Percentiles rank a stretch among this genome's conserved stretches.
phyloP scores from a whole-genome alignment of 2,888 invertebrate species.

The Andrena bicolor region DNA sequence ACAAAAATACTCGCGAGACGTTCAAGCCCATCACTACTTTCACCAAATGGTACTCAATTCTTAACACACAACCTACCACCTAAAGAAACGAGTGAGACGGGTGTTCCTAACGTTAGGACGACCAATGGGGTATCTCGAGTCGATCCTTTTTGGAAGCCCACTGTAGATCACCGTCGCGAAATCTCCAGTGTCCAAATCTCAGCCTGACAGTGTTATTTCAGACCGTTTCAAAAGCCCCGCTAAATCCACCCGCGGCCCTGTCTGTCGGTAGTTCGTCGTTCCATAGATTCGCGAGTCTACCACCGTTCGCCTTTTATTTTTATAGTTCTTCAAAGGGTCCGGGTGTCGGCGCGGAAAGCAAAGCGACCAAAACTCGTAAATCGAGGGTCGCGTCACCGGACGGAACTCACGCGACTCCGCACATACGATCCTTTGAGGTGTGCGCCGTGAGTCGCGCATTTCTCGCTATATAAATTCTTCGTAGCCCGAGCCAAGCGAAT shows the following conservation, averaged over 20 bases:
- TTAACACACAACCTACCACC: background rate
- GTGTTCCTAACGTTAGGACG: background rate
- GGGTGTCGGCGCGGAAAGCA: slow-evolving; percentile 48
- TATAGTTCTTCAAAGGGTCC: slow-evolving; percentile 43
- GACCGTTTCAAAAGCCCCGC: slow-evolving; percentile 32
- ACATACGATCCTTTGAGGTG: slow-evolving; percentile 59
- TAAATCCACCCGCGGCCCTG: background rate
- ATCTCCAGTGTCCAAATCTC: slow-evolving; percentile 20
- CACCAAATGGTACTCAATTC: background rate
- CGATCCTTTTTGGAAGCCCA: background rate
- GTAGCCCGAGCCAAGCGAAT: slow-evolving; percentile 57
- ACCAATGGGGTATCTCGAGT: background rate
- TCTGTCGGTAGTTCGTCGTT: slow-evolving; percentile 1
- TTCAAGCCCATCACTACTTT: background rate
- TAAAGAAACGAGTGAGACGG: background rate
- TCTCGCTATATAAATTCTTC: slow-evolving; percentile 63
- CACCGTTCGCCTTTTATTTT: slow-evolving; percentile 41
- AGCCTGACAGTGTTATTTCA: slow-evolving; percentile 34
- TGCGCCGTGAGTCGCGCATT: slow-evolving; percentile 48
- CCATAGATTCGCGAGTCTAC: slow-evolving; percentile 29
- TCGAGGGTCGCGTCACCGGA: slow-evolving; percentile 49
- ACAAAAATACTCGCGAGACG: background rate
- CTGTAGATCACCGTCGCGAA: slow-evolving; percentile 5
- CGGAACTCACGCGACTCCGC: slow-evolving; percentile 55
- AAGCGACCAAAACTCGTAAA: slow-evolving; percentile 60